Evolutionary conservation across 2,113 vertebrate genomes (phyloP), one percentile per base, ranked within the genome.

Genomic region (Acanthisitta chloris): DNA sequence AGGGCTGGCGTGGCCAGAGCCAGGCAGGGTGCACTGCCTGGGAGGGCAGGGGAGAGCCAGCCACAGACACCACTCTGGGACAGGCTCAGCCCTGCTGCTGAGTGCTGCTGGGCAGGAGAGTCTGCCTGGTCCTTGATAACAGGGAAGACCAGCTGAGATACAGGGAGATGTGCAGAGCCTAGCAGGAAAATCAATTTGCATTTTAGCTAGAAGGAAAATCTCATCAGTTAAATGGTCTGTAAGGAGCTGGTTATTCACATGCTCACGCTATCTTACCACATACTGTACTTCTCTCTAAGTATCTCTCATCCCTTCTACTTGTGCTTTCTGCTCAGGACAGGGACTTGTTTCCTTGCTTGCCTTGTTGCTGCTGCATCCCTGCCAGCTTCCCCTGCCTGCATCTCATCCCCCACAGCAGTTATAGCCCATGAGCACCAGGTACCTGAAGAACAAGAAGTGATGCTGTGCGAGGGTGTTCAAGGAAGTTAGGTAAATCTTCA

Each of bases 11-110:
- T 0, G 4, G 17, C 28, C 2, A 0, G 8, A 33, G 20, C 14
- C 0, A 3, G 29, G 52, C 77, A 51, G 43, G 28, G 34, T 31
- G 67, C 0, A 0, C 40, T 40, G 18, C 11, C 0, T 0, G 71
- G 15, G 57, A 13, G 0, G 4, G 14, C 48, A 20, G 43, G 45
- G 23, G 17, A 40, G 49, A 70, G 3, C 29, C 0, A 3, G 25
- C 18, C 52, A 1, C 18, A 54, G 78, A 46, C 8, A 0, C 1
- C 4, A 14, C 4, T 1, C 46, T 45, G 25, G 13, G 28, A 20
- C 51, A 29, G 48, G 46, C 62, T 51, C 46, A 5, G 72, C 34
- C 28, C 40, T 0, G 0, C 64, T 51, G 49, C 34, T 0, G 0
- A 17, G 57, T 1, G 0, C 8, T 4, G 17, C 83, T 0, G 0